Evolutionary conservation across 2,888 invertebrate species (phyloP), one percentile per base, ranked within the genome.

Genomic region (Seira ritae): DNA sequence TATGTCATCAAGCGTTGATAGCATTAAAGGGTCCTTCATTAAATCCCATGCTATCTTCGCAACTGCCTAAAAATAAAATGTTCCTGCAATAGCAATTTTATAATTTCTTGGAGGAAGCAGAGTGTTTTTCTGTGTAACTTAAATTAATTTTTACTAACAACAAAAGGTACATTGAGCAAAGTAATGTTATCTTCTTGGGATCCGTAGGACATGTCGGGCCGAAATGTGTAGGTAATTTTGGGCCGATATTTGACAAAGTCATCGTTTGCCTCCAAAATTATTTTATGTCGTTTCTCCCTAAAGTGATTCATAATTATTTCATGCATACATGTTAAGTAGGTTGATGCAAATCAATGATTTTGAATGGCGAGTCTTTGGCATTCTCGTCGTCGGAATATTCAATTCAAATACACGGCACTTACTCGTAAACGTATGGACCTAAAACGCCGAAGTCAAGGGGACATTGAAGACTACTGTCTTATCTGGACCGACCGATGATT

Each of bases 1-100:
- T 80, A 88, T 79, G 12, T 86, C 87, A 50, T 88, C 87, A 20
- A 88, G 55, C 2, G 87, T 87, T 8, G 85, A 84, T 0, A 88
- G 77, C 17, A 88, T 76, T 20, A 86, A 85, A 0, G 88, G 84
- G 24, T 86, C 80, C 62, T 88, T 87, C n/a, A 86, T 68, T 42
- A 88, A 81, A 23, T 87, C 86, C 87, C 86, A 87, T 1, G 88
- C 88, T 66, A 88, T 85, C 75, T 85, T 85, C 1, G 82, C 83
- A n/a, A 87, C 70, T 20, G 86, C 88, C 87, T 88, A 42, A 55
- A 76, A 12, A 66, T 23, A n/a, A 24, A 20, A 10, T 19, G 6
- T 62, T 20, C 17, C 20, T 62, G 4, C 15, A 15, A 12, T 62
- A 8, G 17, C n/a, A 62, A 6, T 10, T 20, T 62, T 4, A 22